These are phyloP conservation scores for Gymnopithys bicolor DNA, from an alignment of 2,797 vertebrate genomes.

Conservation along the genomic window DNA sequence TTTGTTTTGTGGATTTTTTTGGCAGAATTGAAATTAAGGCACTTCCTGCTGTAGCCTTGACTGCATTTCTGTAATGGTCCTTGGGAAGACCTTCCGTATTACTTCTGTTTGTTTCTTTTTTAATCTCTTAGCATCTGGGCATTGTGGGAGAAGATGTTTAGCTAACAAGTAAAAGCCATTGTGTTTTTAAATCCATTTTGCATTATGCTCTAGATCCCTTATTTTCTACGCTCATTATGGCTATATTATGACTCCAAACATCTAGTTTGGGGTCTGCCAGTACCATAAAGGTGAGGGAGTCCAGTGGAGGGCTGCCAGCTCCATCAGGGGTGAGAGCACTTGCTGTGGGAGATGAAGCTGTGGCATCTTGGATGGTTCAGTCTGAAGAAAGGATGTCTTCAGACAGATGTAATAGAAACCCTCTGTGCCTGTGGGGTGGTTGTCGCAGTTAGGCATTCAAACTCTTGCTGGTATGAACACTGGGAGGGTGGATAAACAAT, in stretches of 20 bases:
- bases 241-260: too few relatives aligned
- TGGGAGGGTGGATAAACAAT: not conserved
- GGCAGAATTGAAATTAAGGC: not conserved
- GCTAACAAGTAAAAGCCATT: not conserved
- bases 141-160: not conserved
- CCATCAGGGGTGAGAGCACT: not conserved
- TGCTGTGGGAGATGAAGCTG: not conserved
- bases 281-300: not conserved
- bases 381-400: not conserved
- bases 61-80: not conserved
- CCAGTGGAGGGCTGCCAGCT: not conserved
- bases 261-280: not conserved
- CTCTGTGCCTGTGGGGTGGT: too few relatives aligned
- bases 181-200: not conserved
- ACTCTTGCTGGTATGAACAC: not conserved
- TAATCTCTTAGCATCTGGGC: not conserved
- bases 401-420: not conserved
- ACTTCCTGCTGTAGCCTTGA: not conserved
- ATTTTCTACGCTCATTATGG: not conserved
- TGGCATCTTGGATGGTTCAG: not conserved
- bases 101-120: not conserved
- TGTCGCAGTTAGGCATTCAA: not conserved
- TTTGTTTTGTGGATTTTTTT: not conserved
- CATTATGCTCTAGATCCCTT: not conserved
- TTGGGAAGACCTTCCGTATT: not conserved